Conservation (phyloP, 2,888 invertebrate species). For the Scaptomyza polygonia region DNA sequence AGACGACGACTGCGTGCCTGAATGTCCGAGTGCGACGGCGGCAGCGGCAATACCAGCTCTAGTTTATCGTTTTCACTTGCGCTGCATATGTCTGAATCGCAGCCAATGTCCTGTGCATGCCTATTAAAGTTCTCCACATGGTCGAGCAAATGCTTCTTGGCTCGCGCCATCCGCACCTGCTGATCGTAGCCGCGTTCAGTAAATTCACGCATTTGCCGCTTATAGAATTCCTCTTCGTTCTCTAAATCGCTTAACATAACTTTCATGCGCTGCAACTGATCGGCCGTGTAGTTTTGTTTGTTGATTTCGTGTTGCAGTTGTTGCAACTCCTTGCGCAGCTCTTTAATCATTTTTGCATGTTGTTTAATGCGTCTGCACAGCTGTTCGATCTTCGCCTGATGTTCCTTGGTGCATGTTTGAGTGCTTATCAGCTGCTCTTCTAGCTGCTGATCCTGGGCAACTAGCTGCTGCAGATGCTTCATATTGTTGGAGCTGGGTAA, state of each 20-base stretch:
- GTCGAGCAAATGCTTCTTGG: constrained; percentile 73
- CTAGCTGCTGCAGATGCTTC: constrained; percentile 30
- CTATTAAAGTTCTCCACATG: constrained; percentile 68
- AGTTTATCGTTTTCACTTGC: constrained; percentile 45
- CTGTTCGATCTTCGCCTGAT: constrained; percentile 4
- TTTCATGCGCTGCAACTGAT: constrained; percentile 67
- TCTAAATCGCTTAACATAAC: constrained; percentile 60
- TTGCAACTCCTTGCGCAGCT: constrained; percentile 24
- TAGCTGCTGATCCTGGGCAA: constrained; percentile 47
- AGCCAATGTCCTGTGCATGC: constrained; percentile 60
- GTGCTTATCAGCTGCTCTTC: constrained; percentile 50
- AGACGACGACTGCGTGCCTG: constrained; percentile 26
- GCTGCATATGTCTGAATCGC: constrained; percentile 53
- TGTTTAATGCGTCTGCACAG: constrained; percentile 5
- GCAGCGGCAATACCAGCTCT: constrained; percentile 60
- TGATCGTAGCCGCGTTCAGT: constrained; percentile 69
- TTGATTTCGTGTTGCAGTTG: constrained; percentile 51
- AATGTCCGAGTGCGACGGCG: constrained; percentile 30
- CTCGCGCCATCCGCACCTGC: constrained; percentile 72
- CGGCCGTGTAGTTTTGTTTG: constrained; percentile 53
- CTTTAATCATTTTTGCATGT: constrained; percentile 17
- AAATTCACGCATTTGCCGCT: constrained; percentile 66
- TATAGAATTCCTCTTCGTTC: constrained; percentile 64
- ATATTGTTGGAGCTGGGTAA: constrained; percentile 47
- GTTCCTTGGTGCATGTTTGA: constrained; percentile 20